A percentile compares a stretch with the other conserved stretches of the same genome.
These are phyloP conservation scores for Gonioctena quinquepunctata DNA, from an alignment of 1,140 invertebrate species.

Conservation along the genomic window DNA sequence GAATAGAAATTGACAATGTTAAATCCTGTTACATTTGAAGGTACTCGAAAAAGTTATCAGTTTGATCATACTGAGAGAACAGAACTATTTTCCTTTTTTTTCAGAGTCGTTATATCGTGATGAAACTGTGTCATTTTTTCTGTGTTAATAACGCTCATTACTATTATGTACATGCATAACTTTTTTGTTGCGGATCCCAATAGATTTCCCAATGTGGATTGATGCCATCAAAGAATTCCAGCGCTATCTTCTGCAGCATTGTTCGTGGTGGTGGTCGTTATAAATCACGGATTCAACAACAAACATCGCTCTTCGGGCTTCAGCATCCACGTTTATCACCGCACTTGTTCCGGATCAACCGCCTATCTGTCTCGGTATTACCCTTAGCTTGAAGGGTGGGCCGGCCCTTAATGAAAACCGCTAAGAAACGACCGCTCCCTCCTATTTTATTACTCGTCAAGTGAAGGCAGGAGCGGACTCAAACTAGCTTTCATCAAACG, in stretches of 20 bases:
- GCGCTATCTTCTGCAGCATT: background rate
- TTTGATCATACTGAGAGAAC: no score
- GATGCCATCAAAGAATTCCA: background rate
- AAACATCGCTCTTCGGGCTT: slow-evolving; percentile 48
- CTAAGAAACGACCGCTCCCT: slow-evolving; percentile 18
- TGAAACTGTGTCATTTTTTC: no score
- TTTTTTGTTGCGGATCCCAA: no score
- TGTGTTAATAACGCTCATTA: no score
- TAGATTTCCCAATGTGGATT: background rate
- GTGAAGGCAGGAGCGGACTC: background rate
- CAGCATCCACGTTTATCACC: slow-evolving; percentile 49
- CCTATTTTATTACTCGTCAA: slow-evolving; percentile 12
- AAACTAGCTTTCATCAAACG: no score
- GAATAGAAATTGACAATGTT: no score
- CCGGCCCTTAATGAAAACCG: slow-evolving; percentile 21
- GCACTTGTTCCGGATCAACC: slow-evolving; percentile 49
- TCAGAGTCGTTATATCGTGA: no score
- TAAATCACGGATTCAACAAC: slow-evolving; percentile 52
- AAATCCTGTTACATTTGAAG: no score
- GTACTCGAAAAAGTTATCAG: no score
- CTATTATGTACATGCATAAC: no score
- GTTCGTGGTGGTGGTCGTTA: slow-evolving; percentile 20
- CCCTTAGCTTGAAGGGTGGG: background rate
- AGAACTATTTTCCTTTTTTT: no score
- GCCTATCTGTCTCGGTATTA: slow-evolving; percentile 43